Percentiles rank a stretch among this genome's conserved stretches.
Evolutionary conservation across 2,797 vertebrate genomes (phyloP).

Genomic region (Cetoscarus ocellatus): DNA sequence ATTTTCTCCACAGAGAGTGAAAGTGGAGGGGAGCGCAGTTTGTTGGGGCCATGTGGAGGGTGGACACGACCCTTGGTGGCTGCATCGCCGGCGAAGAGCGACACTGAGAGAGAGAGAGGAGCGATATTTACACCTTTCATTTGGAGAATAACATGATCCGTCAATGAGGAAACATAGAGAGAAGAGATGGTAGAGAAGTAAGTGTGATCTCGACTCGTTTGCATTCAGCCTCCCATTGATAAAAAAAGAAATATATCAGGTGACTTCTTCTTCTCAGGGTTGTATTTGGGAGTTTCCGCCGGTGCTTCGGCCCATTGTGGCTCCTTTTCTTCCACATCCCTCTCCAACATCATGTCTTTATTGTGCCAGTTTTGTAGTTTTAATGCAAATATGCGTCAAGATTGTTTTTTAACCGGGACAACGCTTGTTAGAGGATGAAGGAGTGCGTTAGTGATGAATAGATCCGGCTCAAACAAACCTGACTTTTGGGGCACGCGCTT

Average conservation of each 20-base stretch:
- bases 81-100: conserved; percentile 23
- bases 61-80: conserved; percentile 25
- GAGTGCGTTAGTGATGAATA: too few species aligned
- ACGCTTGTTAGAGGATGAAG: too few species aligned
- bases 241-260: not conserved
- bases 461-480: too few species aligned
- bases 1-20: conserved; percentile 51
- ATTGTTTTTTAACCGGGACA: too few species aligned
- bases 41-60: conserved; percentile 59
- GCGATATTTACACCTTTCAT: not conserved
- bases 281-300: too few species aligned
- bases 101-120: conserved; percentile 11
- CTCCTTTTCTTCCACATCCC: too few species aligned
- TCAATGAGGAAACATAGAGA: conserved; percentile 65
- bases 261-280: not conserved
- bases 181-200: conserved; percentile 83
- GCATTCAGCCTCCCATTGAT: conserved; percentile 1
- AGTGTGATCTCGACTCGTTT: conserved; percentile 54
- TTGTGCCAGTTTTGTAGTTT: too few species aligned
- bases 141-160: conserved; percentile 36
- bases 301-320: not conserved
- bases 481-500: conserved; percentile 11
- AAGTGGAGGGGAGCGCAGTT: conserved; percentile 38
- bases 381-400: too few species aligned
- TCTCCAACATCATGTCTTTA: too few species aligned